phyloP scores from a whole-genome alignment of 1,140 invertebrate species.

The Hetaerina americana region DNA sequence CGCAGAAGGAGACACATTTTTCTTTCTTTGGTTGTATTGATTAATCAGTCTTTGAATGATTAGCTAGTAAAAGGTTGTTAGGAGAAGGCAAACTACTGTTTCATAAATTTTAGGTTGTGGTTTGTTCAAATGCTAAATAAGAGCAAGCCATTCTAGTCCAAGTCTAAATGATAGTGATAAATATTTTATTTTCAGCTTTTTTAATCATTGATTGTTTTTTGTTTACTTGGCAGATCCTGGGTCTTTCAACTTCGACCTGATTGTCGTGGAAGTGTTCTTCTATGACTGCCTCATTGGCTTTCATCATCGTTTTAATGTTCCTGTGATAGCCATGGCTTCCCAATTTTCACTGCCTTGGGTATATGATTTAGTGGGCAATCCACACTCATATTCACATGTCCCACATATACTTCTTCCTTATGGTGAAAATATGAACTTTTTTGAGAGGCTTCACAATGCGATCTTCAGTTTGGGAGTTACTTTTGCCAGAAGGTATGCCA shows the following conservation, averaged over 20 bases:
- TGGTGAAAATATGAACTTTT: not conserved
- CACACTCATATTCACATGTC: not conserved
- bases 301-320: conserved; percentile 13
- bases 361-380: not conserved
- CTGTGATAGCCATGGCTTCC: not conserved
- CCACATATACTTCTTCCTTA: not conserved
- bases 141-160: too few species aligned
- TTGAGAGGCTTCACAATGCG: not conserved
- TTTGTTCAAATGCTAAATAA: too few species aligned
- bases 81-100: too few species aligned
- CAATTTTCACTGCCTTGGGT: not conserved
- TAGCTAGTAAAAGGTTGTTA: too few species aligned
- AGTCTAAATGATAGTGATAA: too few species aligned
- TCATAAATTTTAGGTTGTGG: too few species aligned
- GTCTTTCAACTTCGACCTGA: conserved; percentile 23
- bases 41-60: too few species aligned
- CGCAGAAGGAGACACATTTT: too few species aligned
- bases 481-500: not conserved
- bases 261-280: conserved; percentile 22
- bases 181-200: too few species aligned
- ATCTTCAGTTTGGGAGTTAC: not conserved
- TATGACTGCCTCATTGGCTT: conserved; percentile 46
- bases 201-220: too few species aligned
- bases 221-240: too few species aligned
- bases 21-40: too few species aligned